Conservation (phyloP, 2,888 invertebrate genomes). For the Meliscaeva auricollis region DNA sequence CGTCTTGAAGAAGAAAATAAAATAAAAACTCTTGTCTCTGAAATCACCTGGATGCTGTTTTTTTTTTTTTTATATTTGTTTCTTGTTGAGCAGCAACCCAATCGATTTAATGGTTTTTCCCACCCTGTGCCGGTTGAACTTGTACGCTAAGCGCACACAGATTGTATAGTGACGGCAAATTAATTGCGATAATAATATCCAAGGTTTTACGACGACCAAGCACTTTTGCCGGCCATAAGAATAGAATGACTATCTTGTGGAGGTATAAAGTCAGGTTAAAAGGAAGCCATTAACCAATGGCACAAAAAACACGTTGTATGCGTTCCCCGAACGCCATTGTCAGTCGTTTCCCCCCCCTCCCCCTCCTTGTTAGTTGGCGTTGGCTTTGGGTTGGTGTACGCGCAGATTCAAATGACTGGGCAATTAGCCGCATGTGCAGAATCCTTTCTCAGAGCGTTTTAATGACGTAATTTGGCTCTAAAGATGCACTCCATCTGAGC, state of each 20-base stretch:
- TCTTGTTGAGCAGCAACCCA: neutral
- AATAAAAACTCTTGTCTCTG: conserved; percentile 18
- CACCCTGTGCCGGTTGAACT: conserved; percentile 22
- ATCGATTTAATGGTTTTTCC: conserved; percentile 53
- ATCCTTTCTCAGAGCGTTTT: conserved; percentile 55
- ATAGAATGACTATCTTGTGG: conserved; percentile 39
- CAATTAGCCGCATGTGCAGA: conserved; percentile 67
- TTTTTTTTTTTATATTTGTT: conserved; percentile 9
- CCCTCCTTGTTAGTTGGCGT: neutral
- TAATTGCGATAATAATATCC: conserved; percentile 72
- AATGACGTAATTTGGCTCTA: conserved; percentile 67
- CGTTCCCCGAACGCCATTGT: neutral
- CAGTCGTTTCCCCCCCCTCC: too few species aligned
- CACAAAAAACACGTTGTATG: conserved; percentile 26
- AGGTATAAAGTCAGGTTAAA: conserved; percentile 7
- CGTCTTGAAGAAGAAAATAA: neutral
- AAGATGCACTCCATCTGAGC: conserved; percentile 40
- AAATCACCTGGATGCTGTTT: conserved; percentile 18
- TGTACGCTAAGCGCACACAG: conserved; percentile 4
- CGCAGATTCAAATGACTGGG: conserved; percentile 58
- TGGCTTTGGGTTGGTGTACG: neutral
- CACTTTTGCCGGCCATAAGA: conserved; percentile 25
- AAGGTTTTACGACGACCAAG: conserved; percentile 53
- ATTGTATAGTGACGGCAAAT: conserved; percentile 63
- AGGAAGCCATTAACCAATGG: conserved; percentile 65